A percentile compares a stretch with the other conserved stretches of the same genome.
These are phyloP conservation scores for Liopterus haemorrhoidalis DNA, from an alignment of 2,888 invertebrate genomes.

Conservation along the genomic window DNA sequence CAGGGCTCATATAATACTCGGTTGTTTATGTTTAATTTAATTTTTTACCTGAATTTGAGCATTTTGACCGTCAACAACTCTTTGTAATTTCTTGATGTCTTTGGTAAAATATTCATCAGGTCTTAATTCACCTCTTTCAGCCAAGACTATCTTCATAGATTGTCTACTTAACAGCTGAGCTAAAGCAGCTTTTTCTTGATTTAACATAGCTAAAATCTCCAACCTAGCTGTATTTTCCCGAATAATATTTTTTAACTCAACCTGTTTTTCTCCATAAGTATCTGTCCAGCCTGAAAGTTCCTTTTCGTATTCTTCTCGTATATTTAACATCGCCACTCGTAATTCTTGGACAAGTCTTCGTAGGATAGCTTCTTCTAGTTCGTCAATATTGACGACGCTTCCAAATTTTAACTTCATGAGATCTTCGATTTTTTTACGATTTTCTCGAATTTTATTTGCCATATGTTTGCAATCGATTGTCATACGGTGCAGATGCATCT, in stretches of 20 bases:
- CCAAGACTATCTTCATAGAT: conserved; percentile 35
- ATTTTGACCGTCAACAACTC: conserved; percentile 42
- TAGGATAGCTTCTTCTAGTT: conserved; percentile 54
- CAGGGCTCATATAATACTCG: no score
- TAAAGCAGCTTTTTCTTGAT: conserved; percentile 51
- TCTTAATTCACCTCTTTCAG: conserved; percentile 37
- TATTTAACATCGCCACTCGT: conserved; percentile 48
- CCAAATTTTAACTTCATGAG: conserved; percentile 56
- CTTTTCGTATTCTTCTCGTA: conserved; percentile 45
- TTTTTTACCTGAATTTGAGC: conserved; percentile 39
- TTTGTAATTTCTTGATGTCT: conserved; percentile 44
- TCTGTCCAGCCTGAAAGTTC: conserved; percentile 47
- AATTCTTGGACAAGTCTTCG: conserved; percentile 51
- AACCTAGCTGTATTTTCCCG: conserved; percentile 52
- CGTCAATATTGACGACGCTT: conserved; percentile 48
- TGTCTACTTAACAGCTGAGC: conserved; percentile 44
- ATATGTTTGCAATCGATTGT: conserved; percentile 63
- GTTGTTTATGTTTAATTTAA: conserved; percentile 36
- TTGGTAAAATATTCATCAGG: conserved; percentile 38
- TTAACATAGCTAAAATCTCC: conserved; percentile 51
- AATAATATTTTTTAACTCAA: conserved; percentile 45
- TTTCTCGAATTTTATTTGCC: conserved; percentile 52
- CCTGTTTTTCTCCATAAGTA: conserved; percentile 40
- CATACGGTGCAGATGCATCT: conserved; percentile 64
- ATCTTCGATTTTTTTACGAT: conserved; percentile 51